Base-by-base conservation (phyloP, 2,113 vertebrate species). In the Cryptomyrus ogoouensis region DNA sequence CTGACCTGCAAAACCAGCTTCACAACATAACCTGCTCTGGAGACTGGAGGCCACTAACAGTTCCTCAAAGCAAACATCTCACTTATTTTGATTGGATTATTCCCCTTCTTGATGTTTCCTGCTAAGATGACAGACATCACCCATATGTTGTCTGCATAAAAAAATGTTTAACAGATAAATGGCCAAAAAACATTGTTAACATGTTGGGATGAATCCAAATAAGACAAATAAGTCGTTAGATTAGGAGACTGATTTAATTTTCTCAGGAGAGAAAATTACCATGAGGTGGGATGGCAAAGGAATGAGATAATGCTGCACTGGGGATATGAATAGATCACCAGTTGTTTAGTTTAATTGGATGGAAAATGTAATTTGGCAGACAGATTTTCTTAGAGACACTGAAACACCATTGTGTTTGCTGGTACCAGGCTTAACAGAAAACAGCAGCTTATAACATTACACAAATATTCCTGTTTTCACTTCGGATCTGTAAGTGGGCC, bases 341-440 rank as follows among this genome's bases (percentile, higher is more conserved):
- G 53, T 44, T 88, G 17, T 66, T 58, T 88, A 58, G 31, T 44
- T 62, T 31, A 88, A 66, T 88, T 66, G 39, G 12, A 88, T 88
- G 52, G 56, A 62, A 62, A 88, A 62, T 88, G 52, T 87, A 87
- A 87, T 87, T 52, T 87, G 35, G 27, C 13, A 13, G 50, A 87
- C 27, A 56, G 50, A 13, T 87, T 35, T n/a, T 52, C 50, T 87
- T 35, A 27, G 10, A 87, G 17, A 87, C 17, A 24, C 42, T 84
- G 24, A 83, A 83, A 10, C 49, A 39, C 15, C 10, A 5, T n/a
- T 87, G 19, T 87, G 50, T 87, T 53, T 87, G 17, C 49, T 56
- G 31, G n/a, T 56, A 56, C 49, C 50, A 87, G 85, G 85, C 27
- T 87, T 62, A 62, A 46, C 44, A 80, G 46, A 89, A 89, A 35